Evolutionary conservation across 92 coral and sea anemone genomes (phyloP).

Genomic region (Metridium senile): DNA sequence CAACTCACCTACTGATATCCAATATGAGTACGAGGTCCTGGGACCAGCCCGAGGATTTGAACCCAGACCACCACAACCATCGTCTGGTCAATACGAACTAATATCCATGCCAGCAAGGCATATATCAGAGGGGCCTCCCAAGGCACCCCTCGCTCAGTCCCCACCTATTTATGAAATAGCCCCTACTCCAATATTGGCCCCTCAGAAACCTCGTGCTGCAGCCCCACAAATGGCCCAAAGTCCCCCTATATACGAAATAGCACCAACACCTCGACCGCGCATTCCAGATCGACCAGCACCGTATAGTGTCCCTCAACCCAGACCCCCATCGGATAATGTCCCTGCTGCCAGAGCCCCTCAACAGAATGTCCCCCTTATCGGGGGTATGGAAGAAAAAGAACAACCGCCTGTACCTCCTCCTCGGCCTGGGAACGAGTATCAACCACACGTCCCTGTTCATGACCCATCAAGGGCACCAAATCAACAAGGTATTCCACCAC

Average conservation of each 20-base stretch:
- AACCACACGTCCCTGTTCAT: constrained; percentile 21
- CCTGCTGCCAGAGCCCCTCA: constrained; percentile 34
- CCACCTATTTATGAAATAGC: constrained; percentile 80
- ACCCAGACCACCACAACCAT: background rate
- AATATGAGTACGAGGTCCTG: constrained; percentile 33
- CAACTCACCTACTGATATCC: background rate
- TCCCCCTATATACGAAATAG: constrained; percentile 69
- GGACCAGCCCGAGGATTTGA: constrained; percentile 4
- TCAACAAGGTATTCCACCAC: constrained; percentile 29
- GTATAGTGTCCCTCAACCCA: constrained; percentile 23
- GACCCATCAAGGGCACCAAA: background rate
- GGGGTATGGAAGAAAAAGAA: constrained; percentile 11
- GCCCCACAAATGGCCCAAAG: constrained; percentile 30
- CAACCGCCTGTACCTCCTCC: constrained; percentile 8
- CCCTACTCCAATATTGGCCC: constrained; percentile 49
- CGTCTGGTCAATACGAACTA: constrained; percentile 39
- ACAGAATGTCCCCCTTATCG: constrained; percentile 6
- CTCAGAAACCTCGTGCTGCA: constrained; percentile 35
- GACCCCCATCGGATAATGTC: constrained; percentile 22
- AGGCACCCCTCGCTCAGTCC: constrained; percentile 21
- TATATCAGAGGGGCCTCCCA: constrained; percentile 37
- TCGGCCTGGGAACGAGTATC: constrained; percentile 34
- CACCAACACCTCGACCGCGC: constrained; percentile 76
- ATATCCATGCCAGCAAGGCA: constrained; percentile 28
- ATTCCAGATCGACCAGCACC: constrained; percentile 47